phyloP scores from a whole-genome alignment of 2,113 vertebrate species.

The Gambusia affinis region DNA sequence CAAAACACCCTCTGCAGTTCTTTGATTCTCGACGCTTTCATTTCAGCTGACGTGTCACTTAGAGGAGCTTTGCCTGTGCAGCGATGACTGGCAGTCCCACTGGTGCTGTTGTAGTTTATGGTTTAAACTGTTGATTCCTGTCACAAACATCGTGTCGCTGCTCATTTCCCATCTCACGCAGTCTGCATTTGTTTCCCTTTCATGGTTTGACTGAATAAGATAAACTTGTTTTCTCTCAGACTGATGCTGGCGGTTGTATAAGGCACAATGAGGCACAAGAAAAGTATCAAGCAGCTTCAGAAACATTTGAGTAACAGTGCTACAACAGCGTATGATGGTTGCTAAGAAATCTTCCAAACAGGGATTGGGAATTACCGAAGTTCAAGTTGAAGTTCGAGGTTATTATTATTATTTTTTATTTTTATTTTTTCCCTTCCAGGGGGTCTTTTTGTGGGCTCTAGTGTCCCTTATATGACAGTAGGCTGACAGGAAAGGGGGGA shows the following conservation, averaged over 20 bases:
- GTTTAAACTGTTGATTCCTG: slow-evolving; percentile 4
- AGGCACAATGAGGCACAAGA: background rate
- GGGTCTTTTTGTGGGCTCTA: too few relatives aligned
- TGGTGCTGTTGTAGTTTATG: background rate
- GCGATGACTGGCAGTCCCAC: slow-evolving; percentile 4
- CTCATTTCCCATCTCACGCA: background rate
- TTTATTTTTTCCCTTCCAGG: too few relatives aligned
- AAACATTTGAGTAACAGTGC: background rate
- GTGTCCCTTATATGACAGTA: too few relatives aligned
- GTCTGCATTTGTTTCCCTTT: slow-evolving; percentile 2
- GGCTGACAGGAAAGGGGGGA: too few relatives aligned
- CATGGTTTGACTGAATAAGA: slow-evolving; percentile 1
- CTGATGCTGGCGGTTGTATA: background rate
- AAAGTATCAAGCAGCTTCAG: background rate
- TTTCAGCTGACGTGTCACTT: background rate
- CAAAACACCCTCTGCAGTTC: background rate
- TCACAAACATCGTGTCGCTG: background rate
- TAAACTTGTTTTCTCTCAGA: background rate
- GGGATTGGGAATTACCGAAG: too few relatives aligned
- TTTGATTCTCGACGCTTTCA: background rate
- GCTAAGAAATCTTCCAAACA: background rate
- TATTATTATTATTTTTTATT: too few relatives aligned
- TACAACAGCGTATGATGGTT: background rate
- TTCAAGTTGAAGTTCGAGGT: too few relatives aligned
- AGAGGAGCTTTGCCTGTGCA: background rate